phyloP scores from a whole-genome alignment of 1,140 invertebrate genomes.

The Trichonephila clavata region DNA sequence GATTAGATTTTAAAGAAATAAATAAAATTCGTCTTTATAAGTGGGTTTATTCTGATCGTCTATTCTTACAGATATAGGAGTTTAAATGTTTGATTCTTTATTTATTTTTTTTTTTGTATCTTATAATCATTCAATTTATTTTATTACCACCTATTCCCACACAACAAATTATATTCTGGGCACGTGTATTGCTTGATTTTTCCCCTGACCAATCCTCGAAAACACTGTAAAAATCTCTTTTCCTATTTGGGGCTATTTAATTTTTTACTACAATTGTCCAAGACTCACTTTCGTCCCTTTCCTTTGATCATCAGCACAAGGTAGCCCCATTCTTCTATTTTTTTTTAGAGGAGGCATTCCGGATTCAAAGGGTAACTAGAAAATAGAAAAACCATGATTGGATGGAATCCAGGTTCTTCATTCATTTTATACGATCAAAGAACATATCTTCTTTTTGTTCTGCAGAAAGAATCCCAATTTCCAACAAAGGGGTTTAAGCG shows the following conservation, averaged over 20 bases:
- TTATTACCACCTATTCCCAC: too few relatives aligned
- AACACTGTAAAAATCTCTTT: neutral
- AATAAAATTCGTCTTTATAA: too few relatives aligned
- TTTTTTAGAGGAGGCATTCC: neutral
- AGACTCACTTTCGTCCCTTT: neutral
- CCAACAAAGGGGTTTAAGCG: neutral
- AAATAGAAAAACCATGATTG: neutral
- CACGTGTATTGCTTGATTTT: neutral
- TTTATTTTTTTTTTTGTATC: too few relatives aligned
- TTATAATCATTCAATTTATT: too few relatives aligned
- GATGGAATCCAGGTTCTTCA: neutral
- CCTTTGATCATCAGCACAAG: neutral
- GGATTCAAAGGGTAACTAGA: neutral
- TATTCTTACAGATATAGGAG: too few relatives aligned
- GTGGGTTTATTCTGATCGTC: too few relatives aligned
- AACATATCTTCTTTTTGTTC: too few relatives aligned
- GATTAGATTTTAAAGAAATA: too few relatives aligned
- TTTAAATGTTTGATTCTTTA: too few relatives aligned
- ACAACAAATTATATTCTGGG: neutral
- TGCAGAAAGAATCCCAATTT: neutral
- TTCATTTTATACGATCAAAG: too few relatives aligned
- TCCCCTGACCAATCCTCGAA: neutral
- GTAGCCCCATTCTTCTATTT: neutral
- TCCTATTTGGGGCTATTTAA: constrained; percentile 18
- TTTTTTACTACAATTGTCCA: neutral